Percentiles rank a stretch among this genome's conserved stretches.
Evolutionary conservation across 2,797 vertebrate genomes (phyloP).

Genomic region (Scomberomorus guttatus): DNA sequence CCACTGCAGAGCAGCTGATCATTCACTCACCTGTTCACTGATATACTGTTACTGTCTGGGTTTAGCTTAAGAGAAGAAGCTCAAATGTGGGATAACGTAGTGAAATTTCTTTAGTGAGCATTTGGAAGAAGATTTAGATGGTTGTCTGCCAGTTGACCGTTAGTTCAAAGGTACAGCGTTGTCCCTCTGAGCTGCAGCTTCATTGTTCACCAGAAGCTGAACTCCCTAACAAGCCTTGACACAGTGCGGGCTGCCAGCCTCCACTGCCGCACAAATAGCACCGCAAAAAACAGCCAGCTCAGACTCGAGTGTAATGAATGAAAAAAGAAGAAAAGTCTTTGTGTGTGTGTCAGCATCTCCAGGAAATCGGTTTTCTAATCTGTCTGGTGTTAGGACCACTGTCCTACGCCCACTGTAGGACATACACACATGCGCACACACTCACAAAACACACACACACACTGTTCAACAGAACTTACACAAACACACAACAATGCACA

Average conservation of each 20-base stretch:
- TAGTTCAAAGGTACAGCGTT: conserved; percentile 41
- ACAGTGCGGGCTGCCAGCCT: conserved; percentile 35
- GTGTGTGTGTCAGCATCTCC: conserved; percentile 65
- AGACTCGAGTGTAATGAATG: conserved; percentile 50
- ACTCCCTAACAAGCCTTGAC: conserved; percentile 66
- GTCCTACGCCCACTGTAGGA: conserved; percentile 3
- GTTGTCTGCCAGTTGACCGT: too few relatives aligned
- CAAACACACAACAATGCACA: conserved; percentile 19
- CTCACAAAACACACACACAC: background rate
- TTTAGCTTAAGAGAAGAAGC: too few relatives aligned
- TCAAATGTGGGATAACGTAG: too few relatives aligned
- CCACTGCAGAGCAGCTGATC: too few relatives aligned
- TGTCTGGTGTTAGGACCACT: conserved; percentile 17
- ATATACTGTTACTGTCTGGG: too few relatives aligned
- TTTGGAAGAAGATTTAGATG: too few relatives aligned
- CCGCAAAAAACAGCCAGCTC: conserved; percentile 21
- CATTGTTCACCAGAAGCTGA: conserved; percentile 68
- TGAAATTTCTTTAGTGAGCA: too few relatives aligned
- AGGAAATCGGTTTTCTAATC: conserved; percentile 48
- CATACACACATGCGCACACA: background rate
- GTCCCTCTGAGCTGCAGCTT: conserved; percentile 33
- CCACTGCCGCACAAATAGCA: conserved; percentile 18
- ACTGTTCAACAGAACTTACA: background rate
- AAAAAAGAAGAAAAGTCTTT: conserved; percentile 40
- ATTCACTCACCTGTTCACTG: too few relatives aligned